Evolutionary conservation across 1,140 invertebrate species (phyloP).

Genomic region (Drosophila ohnishii): DNA sequence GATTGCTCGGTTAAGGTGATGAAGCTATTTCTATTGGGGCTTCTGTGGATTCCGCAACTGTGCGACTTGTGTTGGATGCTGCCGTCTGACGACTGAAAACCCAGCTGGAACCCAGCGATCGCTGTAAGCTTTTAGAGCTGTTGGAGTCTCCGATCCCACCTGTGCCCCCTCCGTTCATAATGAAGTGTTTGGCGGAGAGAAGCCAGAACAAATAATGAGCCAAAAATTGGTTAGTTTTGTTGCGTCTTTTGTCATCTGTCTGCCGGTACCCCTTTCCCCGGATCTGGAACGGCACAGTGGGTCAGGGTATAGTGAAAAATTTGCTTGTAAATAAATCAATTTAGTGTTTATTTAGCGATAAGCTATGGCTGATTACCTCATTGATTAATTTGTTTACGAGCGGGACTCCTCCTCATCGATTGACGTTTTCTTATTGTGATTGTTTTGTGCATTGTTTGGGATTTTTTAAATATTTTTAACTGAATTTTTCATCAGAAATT

Average conservation of each 20-base stretch:
- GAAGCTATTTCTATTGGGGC: conserved; percentile 15
- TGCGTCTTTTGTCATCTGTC: conserved; percentile 50
- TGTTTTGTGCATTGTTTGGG: conserved; percentile 28
- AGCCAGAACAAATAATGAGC: conserved; percentile 70
- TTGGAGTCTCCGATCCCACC: conserved; percentile 33
- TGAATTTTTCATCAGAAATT: conserved; percentile 7
- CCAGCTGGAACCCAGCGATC: conserved; percentile 42
- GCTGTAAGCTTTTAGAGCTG: conserved; percentile 70
- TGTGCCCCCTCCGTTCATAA: conserved; percentile 48
- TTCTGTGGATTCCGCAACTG: conserved; percentile 47
- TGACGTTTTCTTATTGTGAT: not conserved
- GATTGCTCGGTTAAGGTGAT: not conserved
- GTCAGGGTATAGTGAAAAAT: conserved; percentile 12
- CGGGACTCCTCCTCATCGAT: conserved; percentile 5
- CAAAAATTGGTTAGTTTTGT: conserved; percentile 58
- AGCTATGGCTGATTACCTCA: conserved; percentile 57
- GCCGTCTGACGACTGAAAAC: conserved; percentile 69
- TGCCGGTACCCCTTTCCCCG: conserved; percentile 9
- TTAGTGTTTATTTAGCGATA: conserved; percentile 23
- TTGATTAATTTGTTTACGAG: conserved; percentile 62
- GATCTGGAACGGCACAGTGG: conserved; percentile 41
- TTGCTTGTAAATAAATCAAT: conserved; percentile 10
- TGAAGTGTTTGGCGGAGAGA: conserved; percentile 54
- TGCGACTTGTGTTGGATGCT: conserved; percentile 75
- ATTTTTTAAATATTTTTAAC: conserved; percentile 28